A percentile compares a stretch with the other conserved stretches of the same genome.
Evolutionary conservation across 2,888 invertebrate species (phyloP).

Genomic region (Aspidiotus destructor): DNA sequence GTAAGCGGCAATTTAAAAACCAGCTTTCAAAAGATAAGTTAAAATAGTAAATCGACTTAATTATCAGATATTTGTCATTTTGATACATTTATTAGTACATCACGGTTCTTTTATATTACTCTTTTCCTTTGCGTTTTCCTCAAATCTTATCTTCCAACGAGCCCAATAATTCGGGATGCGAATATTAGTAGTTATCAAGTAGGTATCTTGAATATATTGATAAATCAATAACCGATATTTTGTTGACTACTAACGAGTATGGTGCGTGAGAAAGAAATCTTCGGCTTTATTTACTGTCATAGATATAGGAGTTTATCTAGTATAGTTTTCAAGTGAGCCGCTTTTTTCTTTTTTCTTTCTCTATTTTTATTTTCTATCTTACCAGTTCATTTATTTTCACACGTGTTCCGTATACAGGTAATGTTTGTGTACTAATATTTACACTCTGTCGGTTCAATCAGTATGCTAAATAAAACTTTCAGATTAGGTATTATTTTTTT

Average conservation of each 20-base stretch:
- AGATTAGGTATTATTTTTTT: not conserved
- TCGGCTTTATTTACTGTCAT: not conserved
- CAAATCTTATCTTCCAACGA: too few species aligned
- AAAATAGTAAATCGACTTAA: too few species aligned
- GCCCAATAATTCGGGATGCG: too few species aligned
- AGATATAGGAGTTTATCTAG: not conserved
- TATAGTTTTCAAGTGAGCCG: not conserved
- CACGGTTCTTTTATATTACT: too few species aligned
- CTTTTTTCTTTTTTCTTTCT: not conserved
- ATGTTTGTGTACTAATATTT: constrained; percentile 1
- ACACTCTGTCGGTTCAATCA: not conserved
- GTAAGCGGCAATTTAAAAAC: too few species aligned
- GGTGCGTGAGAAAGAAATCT: not conserved
- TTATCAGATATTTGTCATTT: too few species aligned
- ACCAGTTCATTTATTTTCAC: not conserved
- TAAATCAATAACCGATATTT: constrained; percentile 1
- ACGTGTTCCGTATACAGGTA: not conserved
- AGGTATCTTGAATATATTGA: not conserved
- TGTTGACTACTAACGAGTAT: not conserved
- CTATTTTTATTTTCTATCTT: not conserved
- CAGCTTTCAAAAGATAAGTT: too few species aligned
- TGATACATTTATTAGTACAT: too few species aligned
- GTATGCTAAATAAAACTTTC: not conserved
- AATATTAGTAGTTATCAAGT: too few species aligned
- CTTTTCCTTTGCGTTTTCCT: too few species aligned